Evolutionary conservation across 2,113 vertebrate species (phyloP).

Genomic region (Cephalopholis sonnerati): DNA sequence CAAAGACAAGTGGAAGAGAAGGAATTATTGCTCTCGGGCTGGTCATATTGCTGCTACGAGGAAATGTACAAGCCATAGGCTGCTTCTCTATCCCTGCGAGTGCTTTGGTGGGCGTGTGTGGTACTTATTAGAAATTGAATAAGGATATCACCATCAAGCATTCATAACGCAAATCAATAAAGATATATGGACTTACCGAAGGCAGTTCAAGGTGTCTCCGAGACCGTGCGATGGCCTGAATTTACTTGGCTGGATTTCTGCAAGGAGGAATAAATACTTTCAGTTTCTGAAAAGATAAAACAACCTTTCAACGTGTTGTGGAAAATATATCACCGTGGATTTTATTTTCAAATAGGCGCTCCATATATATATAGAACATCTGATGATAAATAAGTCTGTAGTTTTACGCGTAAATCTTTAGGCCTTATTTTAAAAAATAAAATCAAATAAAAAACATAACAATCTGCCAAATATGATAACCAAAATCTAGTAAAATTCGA

Average conservation of each 20-base stretch:
- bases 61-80: conserved; percentile 65
- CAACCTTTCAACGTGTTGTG: not conserved
- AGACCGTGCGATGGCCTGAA: conserved; percentile 63
- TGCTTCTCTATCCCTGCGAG: conserved; percentile 54
- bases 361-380: not conserved
- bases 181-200: conserved; percentile 83
- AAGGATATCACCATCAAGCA: conserved; percentile 80
- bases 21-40: conserved; percentile 79
- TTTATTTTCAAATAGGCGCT: not conserved
- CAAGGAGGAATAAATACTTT: conserved; percentile 47
- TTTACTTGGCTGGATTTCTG: conserved; percentile 79
- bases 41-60: conserved; percentile 66
- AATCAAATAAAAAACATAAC: not conserved
- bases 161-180: conserved; percentile 83
- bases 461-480: not conserved
- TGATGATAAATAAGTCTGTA: not conserved
- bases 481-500: not conserved
- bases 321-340: not conserved
- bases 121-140: conserved; percentile 81
- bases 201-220: conserved; percentile 72
- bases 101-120: conserved; percentile 65
- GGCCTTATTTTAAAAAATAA: conserved; percentile 15
- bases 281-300: not conserved
- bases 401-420: not conserved
- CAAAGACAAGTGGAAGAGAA: conserved; percentile 79